A percentile compares a stretch with the other conserved stretches of the same genome.
Evolutionary conservation across 2,113 vertebrate genomes (phyloP).

Genomic region (Neotoma lepida): DNA sequence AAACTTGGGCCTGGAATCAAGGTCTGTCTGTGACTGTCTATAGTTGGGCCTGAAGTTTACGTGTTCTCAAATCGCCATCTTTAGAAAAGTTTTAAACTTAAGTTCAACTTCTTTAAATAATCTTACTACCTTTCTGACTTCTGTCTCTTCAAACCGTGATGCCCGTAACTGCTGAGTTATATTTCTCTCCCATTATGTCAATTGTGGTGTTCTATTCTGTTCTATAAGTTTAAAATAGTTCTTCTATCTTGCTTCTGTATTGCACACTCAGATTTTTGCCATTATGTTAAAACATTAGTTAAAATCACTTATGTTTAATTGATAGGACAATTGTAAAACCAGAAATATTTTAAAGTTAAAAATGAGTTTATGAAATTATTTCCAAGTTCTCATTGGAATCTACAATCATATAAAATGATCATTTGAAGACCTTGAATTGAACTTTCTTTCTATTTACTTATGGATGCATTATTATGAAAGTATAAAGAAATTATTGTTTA

Average conservation of each 20-base stretch:
- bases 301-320: not conserved
- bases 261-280: not conserved
- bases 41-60: not conserved
- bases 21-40: not conserved
- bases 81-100: slow-evolving; percentile 5
- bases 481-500: slow-evolving; percentile 29
- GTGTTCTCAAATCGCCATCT: not conserved
- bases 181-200: not conserved
- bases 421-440: slow-evolving; percentile 18
- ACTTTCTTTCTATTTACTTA: slow-evolving; percentile 2
- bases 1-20: not conserved
- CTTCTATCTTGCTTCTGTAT: not conserved
- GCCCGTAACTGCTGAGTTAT: not conserved
- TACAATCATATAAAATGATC: not conserved
- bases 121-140: not conserved
- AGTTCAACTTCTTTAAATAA: not conserved
- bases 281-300: slow-evolving; percentile 46
- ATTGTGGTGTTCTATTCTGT: not conserved
- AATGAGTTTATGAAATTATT: slow-evolving; percentile 44
- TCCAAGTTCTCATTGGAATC: not conserved
- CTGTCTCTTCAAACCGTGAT: not conserved
- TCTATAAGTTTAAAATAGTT: not conserved
- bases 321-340: slow-evolving; percentile 11
- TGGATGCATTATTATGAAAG: slow-evolving; percentile 3
- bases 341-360: slow-evolving; percentile 48